Evolutionary conservation across 2,888 invertebrate species (phyloP).

Genomic region (Brachylomia viminalis): DNA sequence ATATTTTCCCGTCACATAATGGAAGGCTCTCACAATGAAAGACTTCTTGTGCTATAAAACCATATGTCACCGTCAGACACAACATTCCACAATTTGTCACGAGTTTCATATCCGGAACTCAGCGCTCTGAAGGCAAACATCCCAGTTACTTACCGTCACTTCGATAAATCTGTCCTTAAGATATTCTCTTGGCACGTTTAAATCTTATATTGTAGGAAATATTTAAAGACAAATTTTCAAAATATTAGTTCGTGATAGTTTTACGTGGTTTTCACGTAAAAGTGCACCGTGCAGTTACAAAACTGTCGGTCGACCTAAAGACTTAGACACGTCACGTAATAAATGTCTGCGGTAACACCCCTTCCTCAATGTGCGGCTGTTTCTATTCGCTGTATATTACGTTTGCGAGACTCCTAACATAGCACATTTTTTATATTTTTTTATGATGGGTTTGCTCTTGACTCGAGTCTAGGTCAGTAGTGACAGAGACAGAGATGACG

Average conservation of each 20-base stretch:
- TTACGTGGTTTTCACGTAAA: constrained; percentile 23
- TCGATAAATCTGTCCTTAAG: constrained; percentile 63
- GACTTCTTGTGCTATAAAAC: constrained; percentile 60
- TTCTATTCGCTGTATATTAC: constrained; percentile 45
- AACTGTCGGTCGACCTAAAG: constrained; percentile 47
- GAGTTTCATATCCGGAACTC: constrained; percentile 68
- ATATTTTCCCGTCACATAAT: constrained; percentile 58
- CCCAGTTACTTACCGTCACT: constrained; percentile 61
- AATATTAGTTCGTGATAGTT: constrained; percentile 25
- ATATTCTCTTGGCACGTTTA: constrained; percentile 43
- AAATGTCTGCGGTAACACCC: constrained; percentile 58
- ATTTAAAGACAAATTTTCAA: constrained; percentile 37
- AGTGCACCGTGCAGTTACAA: constrained; percentile 42
- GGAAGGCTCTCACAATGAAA: constrained; percentile 60
- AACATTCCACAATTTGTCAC: constrained; percentile 69
- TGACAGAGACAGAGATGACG: too few relatives aligned
- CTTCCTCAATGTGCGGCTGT: constrained; percentile 38
- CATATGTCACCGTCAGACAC: constrained; percentile 66
- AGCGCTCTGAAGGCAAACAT: constrained; percentile 65
- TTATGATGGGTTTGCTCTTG: too few relatives aligned
- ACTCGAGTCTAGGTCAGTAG: too few relatives aligned
- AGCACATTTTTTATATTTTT: too few relatives aligned
- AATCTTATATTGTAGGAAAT: constrained; percentile 34
- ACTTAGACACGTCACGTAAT: constrained; percentile 48
- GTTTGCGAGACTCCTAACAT: constrained; percentile 36